Base-by-base conservation (phyloP, 1,140 invertebrate genomes). In the Fopius arisanus region DNA sequence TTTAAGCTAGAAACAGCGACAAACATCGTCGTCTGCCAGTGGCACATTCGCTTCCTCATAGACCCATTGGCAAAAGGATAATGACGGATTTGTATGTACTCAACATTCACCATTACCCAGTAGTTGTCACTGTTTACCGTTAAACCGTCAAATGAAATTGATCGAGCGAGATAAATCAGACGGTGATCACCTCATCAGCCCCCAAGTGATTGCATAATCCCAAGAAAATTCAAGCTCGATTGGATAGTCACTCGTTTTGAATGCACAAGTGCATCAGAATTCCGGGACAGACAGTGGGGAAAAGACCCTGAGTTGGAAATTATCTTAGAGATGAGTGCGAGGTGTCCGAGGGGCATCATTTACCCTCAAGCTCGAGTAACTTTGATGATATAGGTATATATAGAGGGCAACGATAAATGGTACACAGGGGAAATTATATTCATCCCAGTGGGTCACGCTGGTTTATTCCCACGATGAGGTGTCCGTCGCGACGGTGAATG, bases 301-400 rank as follows among this genome's bases (percentile, higher is more conserved):
- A 37, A 37, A 37, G 3, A 7, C 33, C 3, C 33, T 10, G 33
- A 37, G 33, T 37, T 37, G 9, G 33, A 37, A 37, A 66, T 77
- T 67, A 31, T 21, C 9, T 48, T 21, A 48, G 19, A 72, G 69
- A 67, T 72, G 78, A 59, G 69, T 76, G 54, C 59, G 74, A 76
- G 73, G 43, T 51, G 74, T 66, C 48, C 65, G 23, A 59, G 54
- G 54, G 54, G 54, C 54, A 12, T 59, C 54, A 59, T 59, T 59
- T 28, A 21, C 19, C 5, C 23, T 28, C 54, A 28, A 26, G 5
- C 54, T 59, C 54, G 10, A 12, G 21, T 59, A 59, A 59, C 54
- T 59, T 59, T 59, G 54, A 59, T 59, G 19, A 59, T 59, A 59
- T 59, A 59, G 54, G 23, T 59, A 59, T 59, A 59, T 26, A 26